Conservation (phyloP, 2,113 vertebrate genomes). For the Rhizomys pruinosus region DNA sequence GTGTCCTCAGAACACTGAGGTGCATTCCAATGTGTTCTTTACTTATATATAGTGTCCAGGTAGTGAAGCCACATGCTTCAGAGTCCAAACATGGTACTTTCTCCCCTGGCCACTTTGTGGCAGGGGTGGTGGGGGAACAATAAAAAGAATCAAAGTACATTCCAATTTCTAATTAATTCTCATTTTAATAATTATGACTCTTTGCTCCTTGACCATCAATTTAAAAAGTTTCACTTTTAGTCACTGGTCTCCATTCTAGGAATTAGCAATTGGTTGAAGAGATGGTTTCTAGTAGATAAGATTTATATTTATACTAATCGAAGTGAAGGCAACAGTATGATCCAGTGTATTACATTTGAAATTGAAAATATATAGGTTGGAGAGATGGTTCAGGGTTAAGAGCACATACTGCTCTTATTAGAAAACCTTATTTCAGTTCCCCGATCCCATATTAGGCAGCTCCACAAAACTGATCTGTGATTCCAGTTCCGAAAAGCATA, state of each 20-base stretch:
- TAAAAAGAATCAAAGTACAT: slow-evolving; percentile 12
- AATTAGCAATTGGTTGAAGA: slow-evolving; percentile 74
- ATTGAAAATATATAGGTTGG: slow-evolving; percentile 5
- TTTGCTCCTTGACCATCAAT: background rate
- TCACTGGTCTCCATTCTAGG: slow-evolving; percentile 64
- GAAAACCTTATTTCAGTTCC: background rate
- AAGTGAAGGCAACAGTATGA: background rate
- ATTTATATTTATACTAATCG: slow-evolving; percentile 10
- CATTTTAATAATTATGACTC: slow-evolving; percentile 41
- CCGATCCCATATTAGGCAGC: background rate
- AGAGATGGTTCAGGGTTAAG: background rate
- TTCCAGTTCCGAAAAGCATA: background rate
- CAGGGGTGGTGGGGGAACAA: background rate
- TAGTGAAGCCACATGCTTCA: background rate
- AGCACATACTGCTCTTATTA: background rate
- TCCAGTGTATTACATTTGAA: slow-evolving; percentile 4
- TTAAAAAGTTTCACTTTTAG: slow-evolving; percentile 51
- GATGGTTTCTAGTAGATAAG: slow-evolving; percentile 52
- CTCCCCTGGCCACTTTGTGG: slow-evolving; percentile 51
- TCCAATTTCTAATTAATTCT: slow-evolving; percentile 72
- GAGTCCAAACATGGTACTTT: slow-evolving; percentile 34
- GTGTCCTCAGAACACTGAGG: background rate
- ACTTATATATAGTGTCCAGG: background rate
- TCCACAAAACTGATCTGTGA: background rate
- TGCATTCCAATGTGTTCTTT: background rate